A percentile compares a stretch with the other conserved stretches of the same genome.
Evolutionary conservation across 2,113 vertebrate genomes (phyloP).

Genomic region (Myotis brandtii): DNA sequence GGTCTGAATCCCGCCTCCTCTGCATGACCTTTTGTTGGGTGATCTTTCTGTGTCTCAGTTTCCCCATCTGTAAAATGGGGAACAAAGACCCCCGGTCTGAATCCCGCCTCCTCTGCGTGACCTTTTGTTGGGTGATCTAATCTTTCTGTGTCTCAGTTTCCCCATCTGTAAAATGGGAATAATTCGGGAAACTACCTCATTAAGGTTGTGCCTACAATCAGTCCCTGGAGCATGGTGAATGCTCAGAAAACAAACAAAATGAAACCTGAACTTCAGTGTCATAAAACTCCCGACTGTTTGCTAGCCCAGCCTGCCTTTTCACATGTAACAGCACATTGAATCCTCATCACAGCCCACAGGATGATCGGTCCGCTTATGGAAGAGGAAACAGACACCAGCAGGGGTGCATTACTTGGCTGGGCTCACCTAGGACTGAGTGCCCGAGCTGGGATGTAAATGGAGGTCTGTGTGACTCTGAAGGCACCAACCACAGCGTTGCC

Average conservation of each 20-base stretch:
- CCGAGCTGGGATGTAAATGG: accelerated
- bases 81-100: no score
- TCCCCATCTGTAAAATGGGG: no score
- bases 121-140: no score
- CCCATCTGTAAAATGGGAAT: background rate
- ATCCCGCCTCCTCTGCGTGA: no score
- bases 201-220: background rate
- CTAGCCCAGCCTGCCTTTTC: background rate
- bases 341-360: background rate
- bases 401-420: accelerated
- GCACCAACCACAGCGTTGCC: background rate
- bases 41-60: no score
- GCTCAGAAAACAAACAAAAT: background rate
- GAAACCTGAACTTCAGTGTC: no score
- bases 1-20: no score
- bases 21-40: no score
- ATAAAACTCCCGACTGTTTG: background rate
- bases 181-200: no score
- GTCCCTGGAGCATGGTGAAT: background rate
- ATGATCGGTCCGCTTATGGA: background rate
- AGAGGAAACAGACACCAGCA: background rate
- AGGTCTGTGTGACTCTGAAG: background rate
- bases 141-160: background rate
- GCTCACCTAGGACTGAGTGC: background rate
- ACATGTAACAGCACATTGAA: background rate